Evolutionary conservation across 2,113 vertebrate genomes (phyloP), one percentile per base, ranked within the genome.

Genomic region (Sciurus niger): DNA sequence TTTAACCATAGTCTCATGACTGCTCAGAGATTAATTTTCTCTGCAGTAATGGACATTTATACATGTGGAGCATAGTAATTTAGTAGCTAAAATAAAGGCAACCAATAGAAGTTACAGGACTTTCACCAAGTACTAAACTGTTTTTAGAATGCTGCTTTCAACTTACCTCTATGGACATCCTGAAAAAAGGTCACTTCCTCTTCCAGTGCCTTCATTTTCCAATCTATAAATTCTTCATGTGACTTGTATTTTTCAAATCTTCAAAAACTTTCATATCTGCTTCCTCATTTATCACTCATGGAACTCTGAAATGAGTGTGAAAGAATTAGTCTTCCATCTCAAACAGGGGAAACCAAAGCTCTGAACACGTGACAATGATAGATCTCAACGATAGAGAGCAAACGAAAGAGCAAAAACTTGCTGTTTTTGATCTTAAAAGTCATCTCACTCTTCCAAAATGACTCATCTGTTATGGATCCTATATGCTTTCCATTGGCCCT

Each of bases 1-100:
- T 53, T 89, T 84, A 73, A 51, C 53, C 53, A 11, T 93, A 60
- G 37, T 90, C 67, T 74, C 9, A 53, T 76, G 84, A 86, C 73
- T 95, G 87, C 25, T 86, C 72, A 76, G 28, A 58, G 53, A 84
- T 78, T 87, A 63, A 40, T 67, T 78, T 20, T 73, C 78, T 58
- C 22, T 43, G 22, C 37, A 67, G 30, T 34, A 73, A 77, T n/a
- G 14, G 51, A 87, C 32, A 68, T 77, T 34, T 28, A 43, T 13
- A 37, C 30, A 34, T 73, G 55, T 53, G 74, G 24, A 94, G 48
- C 9, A 88, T 76, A 86, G 7, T 55, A 68, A 51, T 24, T 80
- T 83, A 70, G 8, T 73, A 83, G n/a, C 30, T 78, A 73, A 83
- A 95, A 80, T 68, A 60, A 86, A 89, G 37, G 4, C 12, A 89